Base-by-base conservation (phyloP, 2,113 vertebrate species). In the Pedetes capensis region DNA sequence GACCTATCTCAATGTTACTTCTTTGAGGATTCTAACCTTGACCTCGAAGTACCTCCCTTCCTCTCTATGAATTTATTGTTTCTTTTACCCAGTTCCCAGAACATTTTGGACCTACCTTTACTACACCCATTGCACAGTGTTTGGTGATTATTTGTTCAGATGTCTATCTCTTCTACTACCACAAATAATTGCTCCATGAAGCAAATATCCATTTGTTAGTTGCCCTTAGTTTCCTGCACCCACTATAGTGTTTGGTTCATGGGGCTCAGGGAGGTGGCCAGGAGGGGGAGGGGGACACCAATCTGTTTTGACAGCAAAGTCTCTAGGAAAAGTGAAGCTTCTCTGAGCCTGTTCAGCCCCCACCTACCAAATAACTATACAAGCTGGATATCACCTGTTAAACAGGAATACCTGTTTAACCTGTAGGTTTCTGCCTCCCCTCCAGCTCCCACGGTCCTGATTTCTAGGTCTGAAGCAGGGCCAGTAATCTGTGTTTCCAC, bases 1-100 rank as follows among this genome's bases (percentile, higher is more conserved):
- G 57, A 34, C 32, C 29, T 16, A 16, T 91, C 39, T 75, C 72
- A 20, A 7, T 66, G 83, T 55, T 25, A 18, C 14, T 51, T 59
- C 55, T 88, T 47, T 37, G 68, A 85, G 86, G 82, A 79, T 49
- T 88, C 57, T 87, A 72, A 87, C 76, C 57, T 87, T 93, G 84
- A 49, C 39, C 76, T 91, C 53, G 20, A 47, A 61, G 3, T 63
- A 49, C 29, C 17, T 68, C 42, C 47, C 64, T 42, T 66, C 6
- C 20, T 22, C 18, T 44, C 32, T 87, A 61, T 71, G 74, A 69
- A n/a, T 55, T 16, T 55, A 66, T 44, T 59, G 17, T 47, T 89
- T 42, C 49, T 86, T 82, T 72, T 69, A 7, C 16, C 23, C 27
- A 34, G 61, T 22, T 90, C 76, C 59, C 9, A 44, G 93, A 72